phyloP scores from a whole-genome alignment of 2,888 invertebrate species.

The Oligia fasciuncula region DNA sequence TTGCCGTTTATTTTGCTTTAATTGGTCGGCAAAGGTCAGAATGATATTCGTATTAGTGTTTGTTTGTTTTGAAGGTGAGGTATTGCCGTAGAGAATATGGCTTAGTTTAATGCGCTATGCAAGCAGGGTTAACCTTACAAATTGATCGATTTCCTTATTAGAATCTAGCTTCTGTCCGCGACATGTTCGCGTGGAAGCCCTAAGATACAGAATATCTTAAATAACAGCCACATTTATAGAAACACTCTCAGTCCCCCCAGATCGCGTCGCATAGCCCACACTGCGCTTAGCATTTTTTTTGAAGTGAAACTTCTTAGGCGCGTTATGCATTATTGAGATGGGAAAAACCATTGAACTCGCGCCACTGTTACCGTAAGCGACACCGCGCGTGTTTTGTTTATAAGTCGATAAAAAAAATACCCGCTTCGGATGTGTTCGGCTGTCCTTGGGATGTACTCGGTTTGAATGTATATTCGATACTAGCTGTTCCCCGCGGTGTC shows the following conservation, averaged over 20 bases:
- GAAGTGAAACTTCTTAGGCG: not conserved
- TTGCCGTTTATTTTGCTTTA: constrained; percentile 51
- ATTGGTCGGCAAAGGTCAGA: constrained; percentile 45
- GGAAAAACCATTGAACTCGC: too few species aligned
- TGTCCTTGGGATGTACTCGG: too few species aligned
- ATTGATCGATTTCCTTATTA: not conserved
- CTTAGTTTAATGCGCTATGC: not conserved
- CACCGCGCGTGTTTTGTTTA: too few species aligned
- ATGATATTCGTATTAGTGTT: constrained; percentile 27
- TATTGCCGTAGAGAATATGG: not conserved
- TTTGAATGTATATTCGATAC: too few species aligned
- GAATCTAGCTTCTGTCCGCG: not conserved
- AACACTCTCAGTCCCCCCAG: not conserved
- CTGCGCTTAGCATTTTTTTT: not conserved
- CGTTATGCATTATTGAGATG: not conserved
- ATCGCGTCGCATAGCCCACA: not conserved
- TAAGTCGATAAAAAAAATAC: too few species aligned
- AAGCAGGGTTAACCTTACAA: not conserved
- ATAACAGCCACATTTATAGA: not conserved
- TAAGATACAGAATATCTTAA: too few species aligned
- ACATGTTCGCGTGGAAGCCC: not conserved
- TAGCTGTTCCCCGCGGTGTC: too few species aligned
- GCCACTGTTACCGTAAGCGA: too few species aligned
- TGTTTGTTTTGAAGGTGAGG: constrained; percentile 16
- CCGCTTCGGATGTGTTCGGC: too few species aligned